These are phyloP conservation scores for Paralinhomoeus sp. DNA, from an alignment of 2,888 invertebrate species.

Conservation along the genomic window DNA sequence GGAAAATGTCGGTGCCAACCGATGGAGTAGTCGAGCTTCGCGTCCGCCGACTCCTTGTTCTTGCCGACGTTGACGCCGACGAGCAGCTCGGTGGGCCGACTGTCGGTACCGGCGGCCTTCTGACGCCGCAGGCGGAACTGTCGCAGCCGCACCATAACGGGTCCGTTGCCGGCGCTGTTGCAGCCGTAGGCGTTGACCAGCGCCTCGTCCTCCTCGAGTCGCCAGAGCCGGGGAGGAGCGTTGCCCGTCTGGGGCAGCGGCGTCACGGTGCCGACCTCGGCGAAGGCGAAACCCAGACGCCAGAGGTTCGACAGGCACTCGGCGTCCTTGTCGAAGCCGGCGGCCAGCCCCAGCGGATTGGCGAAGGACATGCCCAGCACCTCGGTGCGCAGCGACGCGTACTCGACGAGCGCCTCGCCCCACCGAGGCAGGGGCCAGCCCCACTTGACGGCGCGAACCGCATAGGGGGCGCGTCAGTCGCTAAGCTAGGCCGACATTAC, in stretches of 20 bases:
- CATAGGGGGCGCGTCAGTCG: too few species aligned
- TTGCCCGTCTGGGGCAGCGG: constrained; percentile 80
- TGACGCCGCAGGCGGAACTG: neutral
- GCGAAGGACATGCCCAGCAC: constrained; percentile 34
- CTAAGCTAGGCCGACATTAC: too few species aligned
- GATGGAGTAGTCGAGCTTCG: neutral
- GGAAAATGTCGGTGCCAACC: neutral
- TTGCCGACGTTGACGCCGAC: constrained; percentile 86
- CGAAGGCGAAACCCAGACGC: constrained; percentile 46
- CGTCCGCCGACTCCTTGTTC: constrained; percentile 36
- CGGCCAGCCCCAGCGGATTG: constrained; percentile 81
- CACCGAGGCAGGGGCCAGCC: constrained; percentile 18
- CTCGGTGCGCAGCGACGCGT: neutral
- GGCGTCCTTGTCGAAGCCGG: constrained; percentile 87
- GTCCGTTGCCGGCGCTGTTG: constrained; percentile 68
- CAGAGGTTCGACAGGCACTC: constrained; percentile 59
- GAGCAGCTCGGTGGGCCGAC: constrained; percentile 24
- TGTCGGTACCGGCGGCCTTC: neutral
- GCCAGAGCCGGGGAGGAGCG: constrained; percentile 69
- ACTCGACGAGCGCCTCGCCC: neutral
- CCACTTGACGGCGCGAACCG: too few species aligned
- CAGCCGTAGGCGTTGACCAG: constrained; percentile 62
- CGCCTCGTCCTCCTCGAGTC: constrained; percentile 57
- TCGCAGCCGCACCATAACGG: constrained; percentile 8
- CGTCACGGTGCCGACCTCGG: constrained; percentile 85